Percentiles rank a stretch among this genome's conserved stretches.
Evolutionary conservation across 1,140 invertebrate genomes (phyloP).

Genomic region (Tetraneura akinire): DNA sequence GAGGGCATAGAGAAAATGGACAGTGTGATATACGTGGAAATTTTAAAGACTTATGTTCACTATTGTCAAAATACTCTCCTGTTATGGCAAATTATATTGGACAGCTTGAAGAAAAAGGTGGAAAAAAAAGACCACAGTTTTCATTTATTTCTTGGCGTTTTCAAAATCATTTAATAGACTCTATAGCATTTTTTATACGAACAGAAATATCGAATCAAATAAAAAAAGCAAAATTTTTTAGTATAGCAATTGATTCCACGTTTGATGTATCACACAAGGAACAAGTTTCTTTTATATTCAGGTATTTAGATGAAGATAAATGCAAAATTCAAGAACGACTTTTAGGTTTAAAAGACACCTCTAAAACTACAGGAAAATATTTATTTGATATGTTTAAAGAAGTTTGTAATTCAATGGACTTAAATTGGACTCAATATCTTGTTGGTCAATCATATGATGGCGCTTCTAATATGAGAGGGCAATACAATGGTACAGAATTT

Average conservation of each 20-base stretch:
- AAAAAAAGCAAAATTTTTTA: neutral
- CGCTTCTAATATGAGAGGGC: neutral
- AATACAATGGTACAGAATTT: neutral
- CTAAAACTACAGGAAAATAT: neutral
- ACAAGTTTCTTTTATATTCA: neutral
- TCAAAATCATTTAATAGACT: neutral
- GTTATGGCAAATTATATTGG: neutral
- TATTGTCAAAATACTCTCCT: constrained; percentile 3
- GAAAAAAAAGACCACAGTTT: neutral
- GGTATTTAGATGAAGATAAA: neutral
- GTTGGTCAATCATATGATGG: neutral
- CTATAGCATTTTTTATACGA: neutral
- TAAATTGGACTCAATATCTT: neutral
- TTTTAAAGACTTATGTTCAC: constrained; percentile 10
- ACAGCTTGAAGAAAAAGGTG: neutral
- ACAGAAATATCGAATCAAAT: neutral
- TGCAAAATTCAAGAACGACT: constrained; percentile 4
- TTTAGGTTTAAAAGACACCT: neutral
- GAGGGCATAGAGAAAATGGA: neutral
- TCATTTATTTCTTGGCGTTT: neutral
- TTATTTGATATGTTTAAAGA: constrained; percentile 1
- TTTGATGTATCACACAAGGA: neutral
- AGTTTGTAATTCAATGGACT: neutral
- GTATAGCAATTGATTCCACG: neutral
- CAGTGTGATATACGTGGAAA: neutral